Base-by-base conservation (phyloP, 2,113 vertebrate species). In the Piaya cayana region DNA sequence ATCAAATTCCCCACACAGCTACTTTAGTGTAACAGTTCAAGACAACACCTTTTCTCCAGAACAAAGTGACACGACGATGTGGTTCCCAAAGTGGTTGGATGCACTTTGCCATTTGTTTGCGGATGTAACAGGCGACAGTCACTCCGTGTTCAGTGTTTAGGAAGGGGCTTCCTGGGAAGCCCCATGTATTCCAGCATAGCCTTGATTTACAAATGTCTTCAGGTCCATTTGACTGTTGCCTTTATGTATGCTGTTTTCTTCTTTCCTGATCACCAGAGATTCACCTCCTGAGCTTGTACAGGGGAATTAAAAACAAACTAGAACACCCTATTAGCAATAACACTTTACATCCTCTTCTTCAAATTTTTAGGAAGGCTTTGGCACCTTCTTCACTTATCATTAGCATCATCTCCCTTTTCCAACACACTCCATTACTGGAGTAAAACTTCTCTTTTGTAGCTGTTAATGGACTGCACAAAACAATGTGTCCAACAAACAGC, bases 111-210 rank as follows among this genome's bases (percentile, higher is more conserved):
- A 6, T 70, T 23, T 39, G 39, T 30, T 64, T 53, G 53, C 1
- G 5, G 42, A 37, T 25, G 27, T 15, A 60, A 26, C 0, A 56
- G 27, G 36, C 69, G 49, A 78, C 0, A 0, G 34, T 19, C 27
- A 22, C 34, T 43, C 32, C 17, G 60, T 19, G 6, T 3, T 49
- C 1, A 0, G 5, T 13, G 45, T 59, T 83, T 53, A 64, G 34
- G 55, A 87, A 86, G 22, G 30, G 13, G 12, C 23, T 89, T 71
- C 21, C n/a, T 32, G 29, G 27, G 9, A 81, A 71, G 11, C 39
- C 43, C 52, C 39, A 21, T 4, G 13, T 4, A 19, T 85, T 79
- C 58, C 62, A 65, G 13, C 11, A 49, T 8, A 68, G 43, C 49
- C 27, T 17, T 18, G n/a, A 72, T 30, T 76, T 67, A 91, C 20